phyloP scores from a whole-genome alignment of 2,888 invertebrate genomes.

The Drosophila siamana region DNA sequence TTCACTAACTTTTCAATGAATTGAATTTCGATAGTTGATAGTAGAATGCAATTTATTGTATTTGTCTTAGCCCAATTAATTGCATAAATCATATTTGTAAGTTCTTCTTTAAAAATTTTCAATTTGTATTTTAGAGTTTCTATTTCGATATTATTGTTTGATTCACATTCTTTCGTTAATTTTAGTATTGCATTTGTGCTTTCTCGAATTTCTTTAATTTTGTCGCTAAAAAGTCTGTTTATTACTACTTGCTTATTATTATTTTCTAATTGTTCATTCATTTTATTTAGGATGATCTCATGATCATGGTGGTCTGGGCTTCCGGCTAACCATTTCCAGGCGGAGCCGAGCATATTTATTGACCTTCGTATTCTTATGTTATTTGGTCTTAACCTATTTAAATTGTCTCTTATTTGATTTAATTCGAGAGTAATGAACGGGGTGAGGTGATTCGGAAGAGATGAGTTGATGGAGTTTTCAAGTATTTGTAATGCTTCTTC shows the following conservation, averaged over 20 bases:
- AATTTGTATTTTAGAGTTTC: not conserved
- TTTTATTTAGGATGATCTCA: not conserved
- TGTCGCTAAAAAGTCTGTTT: conserved; percentile 2
- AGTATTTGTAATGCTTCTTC: not conserved
- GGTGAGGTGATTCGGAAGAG: not conserved
- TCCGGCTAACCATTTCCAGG: conserved; percentile 8
- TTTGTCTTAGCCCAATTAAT: not conserved
- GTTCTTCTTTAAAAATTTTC: not conserved
- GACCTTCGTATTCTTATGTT: not conserved
- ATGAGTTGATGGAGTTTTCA: conserved; percentile 4
- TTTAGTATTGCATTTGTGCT: not conserved
- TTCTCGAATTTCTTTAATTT: conserved; percentile 2
- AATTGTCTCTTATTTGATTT: not conserved
- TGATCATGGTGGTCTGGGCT: conserved; percentile 3
- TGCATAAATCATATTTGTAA: conserved; percentile 2
- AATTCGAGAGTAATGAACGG: conserved; percentile 1
- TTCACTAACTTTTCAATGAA: not conserved
- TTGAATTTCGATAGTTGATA: not conserved
- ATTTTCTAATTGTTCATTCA: conserved; percentile 7
- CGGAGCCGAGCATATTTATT: conserved; percentile 5
- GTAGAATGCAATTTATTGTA: not conserved
- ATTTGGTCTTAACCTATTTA: conserved; percentile 2
- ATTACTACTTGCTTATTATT: conserved; percentile 5
- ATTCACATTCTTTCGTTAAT: not conserved
- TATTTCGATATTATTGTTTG: not conserved